Base-by-base conservation (phyloP, 2,888 invertebrate species). In the Ophion ellenae region DNA sequence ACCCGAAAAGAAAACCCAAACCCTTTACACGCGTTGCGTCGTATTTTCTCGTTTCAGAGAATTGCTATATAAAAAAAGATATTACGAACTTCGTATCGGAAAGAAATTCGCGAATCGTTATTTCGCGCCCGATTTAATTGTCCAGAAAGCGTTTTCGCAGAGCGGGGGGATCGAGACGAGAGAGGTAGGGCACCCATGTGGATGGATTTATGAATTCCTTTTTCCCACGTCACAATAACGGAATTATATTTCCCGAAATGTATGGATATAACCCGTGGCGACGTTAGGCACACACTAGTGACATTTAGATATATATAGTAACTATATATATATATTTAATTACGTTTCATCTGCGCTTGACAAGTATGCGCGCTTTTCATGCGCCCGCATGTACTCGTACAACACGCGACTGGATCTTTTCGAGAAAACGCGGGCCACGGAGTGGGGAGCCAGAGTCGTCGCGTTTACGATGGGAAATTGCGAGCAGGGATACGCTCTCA, bases 351-450 rank as follows among this genome's bases (percentile, higher is more conserved):
- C 80, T 66, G 40, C 73, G 77, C 73, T 69, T 59, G 76, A 81
- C 71, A 57, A 77, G 73, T 79, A 57, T 70, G 81, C 74, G 85
- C 85, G 85, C 76, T 85, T 71, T 14, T 17, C 83, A 28, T 80
- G 85, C 83, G 85, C 82, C 85, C 85, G 83, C 83, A 45, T 74
- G 20, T 73, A 74, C 53, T 17, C 53, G 67, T 36, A 77, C 14
- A 47, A 67, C 47, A 73, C 81, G 59, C 79, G 79, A 78, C 57
- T 71, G 47, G 76, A 53, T 80, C 76, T 24, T 66, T 80, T 75
- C 67, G 75, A 80, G 53, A 69, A 24, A 59, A 63, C 53, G 53
- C 53, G 53, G 53, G 53, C 14, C 14, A 17, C 5, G 17, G 57
- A 78, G 79, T 64, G 73, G 66, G 80, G 76, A 77, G 20, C 20